Evolutionary conservation across 1,140 invertebrate genomes (phyloP).

Genomic region (Oryzaephilus surinamensis): DNA sequence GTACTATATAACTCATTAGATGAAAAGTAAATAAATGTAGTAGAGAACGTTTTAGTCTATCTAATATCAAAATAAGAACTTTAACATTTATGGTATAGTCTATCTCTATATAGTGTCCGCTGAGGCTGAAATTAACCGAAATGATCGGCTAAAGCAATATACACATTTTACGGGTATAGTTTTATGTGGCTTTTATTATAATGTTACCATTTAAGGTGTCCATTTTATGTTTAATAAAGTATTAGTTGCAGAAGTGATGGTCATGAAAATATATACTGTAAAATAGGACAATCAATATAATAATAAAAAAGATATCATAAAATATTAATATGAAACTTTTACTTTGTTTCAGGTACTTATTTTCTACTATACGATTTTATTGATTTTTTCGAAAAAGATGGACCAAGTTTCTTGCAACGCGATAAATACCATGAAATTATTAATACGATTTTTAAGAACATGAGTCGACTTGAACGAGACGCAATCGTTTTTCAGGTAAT

Average conservation of each 20-base stretch:
- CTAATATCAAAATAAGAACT: too few species aligned
- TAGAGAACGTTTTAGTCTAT: too few species aligned
- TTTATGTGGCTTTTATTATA: background rate
- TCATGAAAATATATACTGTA: too few species aligned
- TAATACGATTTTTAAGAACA: slow-evolving; percentile 79
- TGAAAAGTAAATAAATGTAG: too few species aligned
- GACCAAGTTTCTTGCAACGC: slow-evolving; percentile 62
- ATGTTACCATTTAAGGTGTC: background rate
- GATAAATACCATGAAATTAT: slow-evolving; percentile 79
- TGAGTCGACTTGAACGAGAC: slow-evolving; percentile 68
- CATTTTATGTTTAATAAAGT: background rate
- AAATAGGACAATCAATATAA: too few species aligned
- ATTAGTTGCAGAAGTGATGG: background rate
- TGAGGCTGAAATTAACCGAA: too few species aligned
- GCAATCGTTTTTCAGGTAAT: slow-evolving; percentile 84
- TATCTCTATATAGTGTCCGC: too few species aligned
- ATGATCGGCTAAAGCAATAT: too few species aligned
- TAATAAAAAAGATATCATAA: slow-evolving; percentile 5
- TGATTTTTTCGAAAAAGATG: slow-evolving; percentile 79
- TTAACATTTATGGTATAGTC: too few species aligned
- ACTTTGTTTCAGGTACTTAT: slow-evolving; percentile 63
- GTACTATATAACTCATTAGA: too few species aligned
- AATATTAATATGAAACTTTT: slow-evolving; percentile 6
- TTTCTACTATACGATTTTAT: slow-evolving; percentile 87
- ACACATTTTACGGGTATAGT: background rate